Evolutionary conservation across 23 tunicate species (phyloP).

Genomic region (Ascidia mentula): DNA sequence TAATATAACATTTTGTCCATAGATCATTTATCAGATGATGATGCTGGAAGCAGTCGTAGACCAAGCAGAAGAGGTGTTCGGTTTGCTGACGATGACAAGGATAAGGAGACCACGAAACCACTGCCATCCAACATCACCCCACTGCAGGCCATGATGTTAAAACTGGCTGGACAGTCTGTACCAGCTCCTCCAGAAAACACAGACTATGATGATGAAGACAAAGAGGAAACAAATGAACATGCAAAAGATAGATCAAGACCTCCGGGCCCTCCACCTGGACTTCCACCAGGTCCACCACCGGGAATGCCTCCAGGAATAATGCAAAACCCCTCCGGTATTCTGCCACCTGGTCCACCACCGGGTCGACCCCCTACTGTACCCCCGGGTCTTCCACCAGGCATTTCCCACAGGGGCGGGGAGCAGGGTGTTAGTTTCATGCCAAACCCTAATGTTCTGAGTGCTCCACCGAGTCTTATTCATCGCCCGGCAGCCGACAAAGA

Average conservation of each 20-base stretch:
- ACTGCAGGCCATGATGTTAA: conserved; percentile 92
- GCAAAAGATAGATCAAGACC: conserved; percentile 19
- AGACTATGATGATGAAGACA: background rate
- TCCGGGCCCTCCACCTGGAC: conserved; percentile 96
- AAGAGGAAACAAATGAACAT: conserved; percentile 17
- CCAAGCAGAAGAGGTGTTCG: conserved; percentile 14
- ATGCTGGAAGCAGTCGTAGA: background rate
- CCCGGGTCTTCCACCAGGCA: conserved; percentile 13
- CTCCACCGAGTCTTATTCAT: conserved; percentile 89
- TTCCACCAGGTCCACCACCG: conserved; percentile 96
- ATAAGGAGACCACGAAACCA: background rate
- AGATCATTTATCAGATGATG: conserved; percentile 2
- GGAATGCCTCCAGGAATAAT: conserved; percentile 73
- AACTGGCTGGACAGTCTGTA: conserved; percentile 79
- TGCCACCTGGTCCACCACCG: conserved; percentile 95
- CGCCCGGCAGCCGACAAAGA: conserved; percentile 34
- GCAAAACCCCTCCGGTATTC: conserved; percentile 39
- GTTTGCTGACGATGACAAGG: conserved; percentile 22
- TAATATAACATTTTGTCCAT: too few relatives aligned
- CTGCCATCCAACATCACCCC: conserved; percentile 61
- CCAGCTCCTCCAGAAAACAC: conserved; percentile 26
- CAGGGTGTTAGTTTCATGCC: conserved; percentile 29
- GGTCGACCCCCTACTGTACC: conserved; percentile 79
- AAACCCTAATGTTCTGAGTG: conserved; percentile 74
- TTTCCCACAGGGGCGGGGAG: conserved; percentile 7